phyloP scores from a whole-genome alignment of 2,888 invertebrate species.

The Phengaris arion region DNA sequence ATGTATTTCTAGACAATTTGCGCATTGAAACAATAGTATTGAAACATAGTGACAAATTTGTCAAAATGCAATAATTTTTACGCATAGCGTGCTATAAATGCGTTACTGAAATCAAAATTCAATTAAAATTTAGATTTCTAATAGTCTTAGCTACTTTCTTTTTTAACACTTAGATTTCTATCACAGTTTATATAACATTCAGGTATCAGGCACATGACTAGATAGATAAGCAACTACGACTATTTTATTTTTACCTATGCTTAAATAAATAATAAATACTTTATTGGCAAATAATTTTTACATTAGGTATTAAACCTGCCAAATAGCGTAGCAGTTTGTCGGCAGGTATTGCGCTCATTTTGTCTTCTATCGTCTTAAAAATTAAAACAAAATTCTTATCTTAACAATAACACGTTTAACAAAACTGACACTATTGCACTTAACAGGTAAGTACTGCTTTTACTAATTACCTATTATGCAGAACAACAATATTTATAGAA shows the following conservation, averaged over 20 bases:
- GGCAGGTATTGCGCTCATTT: too few species aligned
- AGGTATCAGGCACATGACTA: background rate
- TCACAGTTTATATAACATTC: background rate
- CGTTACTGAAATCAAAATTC: constrained; percentile 22
- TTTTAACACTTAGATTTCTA: constrained; percentile 14
- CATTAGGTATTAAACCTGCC: too few species aligned
- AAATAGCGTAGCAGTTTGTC: too few species aligned
- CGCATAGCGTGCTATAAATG: constrained; percentile 18
- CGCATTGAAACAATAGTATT: background rate
- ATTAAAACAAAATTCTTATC: too few species aligned
- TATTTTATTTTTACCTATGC: background rate
- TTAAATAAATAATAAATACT: background rate
- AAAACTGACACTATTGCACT: too few species aligned
- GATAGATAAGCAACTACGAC: background rate
- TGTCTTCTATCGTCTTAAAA: too few species aligned
- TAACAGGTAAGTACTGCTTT: too few species aligned
- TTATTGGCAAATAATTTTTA: too few species aligned
- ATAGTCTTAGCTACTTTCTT: constrained; percentile 14
- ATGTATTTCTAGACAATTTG: background rate
- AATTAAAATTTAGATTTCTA: constrained; percentile 18
- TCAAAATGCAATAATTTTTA: constrained; percentile 4
- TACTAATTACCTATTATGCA: too few species aligned
- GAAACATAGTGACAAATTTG: constrained; percentile 16
- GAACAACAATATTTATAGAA: too few species aligned
- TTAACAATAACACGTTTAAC: too few species aligned